These are phyloP conservation scores for Girardinichthys multiradiatus DNA, from an alignment of 2,113 vertebrate genomes.

Conservation along the genomic window DNA sequence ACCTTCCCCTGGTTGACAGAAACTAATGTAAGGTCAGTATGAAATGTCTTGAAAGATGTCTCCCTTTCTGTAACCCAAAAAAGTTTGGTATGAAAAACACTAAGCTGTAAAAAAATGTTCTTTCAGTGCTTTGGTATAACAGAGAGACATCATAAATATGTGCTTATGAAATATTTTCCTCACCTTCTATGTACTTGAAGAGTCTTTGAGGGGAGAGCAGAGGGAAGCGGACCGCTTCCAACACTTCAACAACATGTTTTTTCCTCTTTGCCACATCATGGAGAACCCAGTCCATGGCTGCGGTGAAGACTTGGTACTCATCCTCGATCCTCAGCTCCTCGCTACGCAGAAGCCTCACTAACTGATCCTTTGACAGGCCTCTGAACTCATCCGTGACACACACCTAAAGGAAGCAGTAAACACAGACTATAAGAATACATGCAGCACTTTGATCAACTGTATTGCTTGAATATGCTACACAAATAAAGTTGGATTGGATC, in stretches of 20 bases:
- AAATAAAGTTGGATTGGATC: neutral
- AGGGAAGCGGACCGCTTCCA: conserved; percentile 93
- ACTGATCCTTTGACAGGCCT: conserved; percentile 89
- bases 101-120: too few relatives aligned
- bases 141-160: too few relatives aligned
- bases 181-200: conserved; percentile 95
- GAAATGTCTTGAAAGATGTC: too few relatives aligned
- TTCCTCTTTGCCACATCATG: conserved; percentile 89
- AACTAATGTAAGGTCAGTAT: too few relatives aligned
- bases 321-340: conserved; percentile 97
- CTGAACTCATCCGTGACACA: conserved; percentile 89
- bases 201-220: conserved; percentile 92
- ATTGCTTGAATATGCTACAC: too few relatives aligned
- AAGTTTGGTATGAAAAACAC: too few relatives aligned
- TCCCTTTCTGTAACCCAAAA: too few relatives aligned
- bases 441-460: too few relatives aligned
- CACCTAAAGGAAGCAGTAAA: conserved; percentile 61
- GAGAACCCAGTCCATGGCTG: conserved; percentile 94
- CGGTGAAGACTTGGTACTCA: conserved; percentile 94
- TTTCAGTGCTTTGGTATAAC: too few relatives aligned
- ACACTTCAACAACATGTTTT: conserved; percentile 91
- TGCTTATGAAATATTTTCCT: conserved; percentile 21
- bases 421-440: neutral
- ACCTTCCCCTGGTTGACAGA: too few relatives aligned
- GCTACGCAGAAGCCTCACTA: conserved; percentile 89